Percentiles rank a stretch among this genome's conserved stretches.
Conservation (phyloP, 2,113 vertebrate species). For the Takifugu flavidus region DNA sequence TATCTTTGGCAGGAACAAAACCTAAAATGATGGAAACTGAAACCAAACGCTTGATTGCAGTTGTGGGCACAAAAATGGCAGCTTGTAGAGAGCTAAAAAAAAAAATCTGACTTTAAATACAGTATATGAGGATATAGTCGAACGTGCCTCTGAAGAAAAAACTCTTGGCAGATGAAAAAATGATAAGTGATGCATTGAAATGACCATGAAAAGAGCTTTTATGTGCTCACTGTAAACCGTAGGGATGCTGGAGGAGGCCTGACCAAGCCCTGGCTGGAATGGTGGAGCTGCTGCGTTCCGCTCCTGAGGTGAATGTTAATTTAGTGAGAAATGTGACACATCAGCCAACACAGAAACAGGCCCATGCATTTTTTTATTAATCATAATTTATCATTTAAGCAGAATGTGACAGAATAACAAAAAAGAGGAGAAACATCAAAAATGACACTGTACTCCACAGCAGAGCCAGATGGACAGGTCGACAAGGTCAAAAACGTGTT, state of each 20-base stretch:
- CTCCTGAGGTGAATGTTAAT: no score
- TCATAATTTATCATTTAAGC: no score
- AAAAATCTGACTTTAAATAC: background rate
- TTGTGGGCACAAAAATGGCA: slow-evolving; percentile 4
- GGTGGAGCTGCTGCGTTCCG: no score
- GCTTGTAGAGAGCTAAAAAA: slow-evolving; percentile 11
- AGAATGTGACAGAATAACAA: no score
- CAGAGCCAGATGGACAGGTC: no score
- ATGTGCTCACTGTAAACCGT: no score
- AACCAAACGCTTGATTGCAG: slow-evolving; percentile 22
- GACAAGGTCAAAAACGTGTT: no score
- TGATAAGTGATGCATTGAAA: background rate
- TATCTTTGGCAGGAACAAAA: background rate
- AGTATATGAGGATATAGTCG: no score
- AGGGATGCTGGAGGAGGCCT: no score
- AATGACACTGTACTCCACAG: no score
- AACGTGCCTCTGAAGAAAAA: no score
- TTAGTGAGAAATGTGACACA: slow-evolving; percentile 32
- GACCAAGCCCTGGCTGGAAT: background rate
- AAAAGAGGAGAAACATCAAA: no score
- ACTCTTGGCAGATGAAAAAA: background rate
- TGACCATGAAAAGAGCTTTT: slow-evolving; percentile 8
- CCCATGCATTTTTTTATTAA: background rate
- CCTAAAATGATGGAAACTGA: slow-evolving; percentile 5
- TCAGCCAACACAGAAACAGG: slow-evolving; percentile 10